These are phyloP conservation scores for Strigamia maritima DNA, from an alignment of 2,888 invertebrate genomes.

Conservation along the genomic window DNA sequence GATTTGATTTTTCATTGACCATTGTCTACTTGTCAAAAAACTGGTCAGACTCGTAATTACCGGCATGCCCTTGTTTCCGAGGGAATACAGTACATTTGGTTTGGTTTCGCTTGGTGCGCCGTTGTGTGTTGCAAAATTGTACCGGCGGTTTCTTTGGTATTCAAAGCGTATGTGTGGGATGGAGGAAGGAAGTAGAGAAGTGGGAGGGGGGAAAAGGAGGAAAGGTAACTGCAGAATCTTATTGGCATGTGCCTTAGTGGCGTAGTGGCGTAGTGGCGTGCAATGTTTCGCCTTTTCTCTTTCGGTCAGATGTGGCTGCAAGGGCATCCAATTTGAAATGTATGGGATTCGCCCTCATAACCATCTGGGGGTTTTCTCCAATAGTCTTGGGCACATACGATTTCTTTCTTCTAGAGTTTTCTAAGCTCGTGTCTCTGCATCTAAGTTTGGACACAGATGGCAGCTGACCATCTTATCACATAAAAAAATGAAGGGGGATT, in stretches of 20 bases:
- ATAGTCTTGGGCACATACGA: constrained; percentile 1
- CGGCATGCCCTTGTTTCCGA: no score
- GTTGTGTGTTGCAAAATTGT: background rate
- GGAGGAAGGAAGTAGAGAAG: background rate
- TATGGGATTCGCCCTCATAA: constrained; percentile 23
- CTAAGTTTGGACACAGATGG: constrained; percentile 1
- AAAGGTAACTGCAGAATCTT: background rate
- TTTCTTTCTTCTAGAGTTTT: background rate
- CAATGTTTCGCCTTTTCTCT: constrained; percentile 17
- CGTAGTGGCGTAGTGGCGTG: constrained; percentile 1
- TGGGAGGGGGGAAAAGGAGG: background rate
- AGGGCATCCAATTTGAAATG: constrained; percentile 19
- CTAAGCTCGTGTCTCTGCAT: background rate
- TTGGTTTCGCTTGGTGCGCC: background rate
- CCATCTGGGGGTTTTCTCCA: constrained; percentile 11
- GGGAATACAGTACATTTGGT: no score
- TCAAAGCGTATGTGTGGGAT: background rate
- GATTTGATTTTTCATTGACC: no score
- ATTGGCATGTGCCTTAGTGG: constrained; percentile 23
- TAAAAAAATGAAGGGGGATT: background rate
- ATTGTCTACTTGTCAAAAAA: no score
- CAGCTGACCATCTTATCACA: constrained; percentile 16
- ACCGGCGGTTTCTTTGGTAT: background rate
- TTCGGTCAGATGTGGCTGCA: constrained; percentile 8
- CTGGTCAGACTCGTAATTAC: background rate